phyloP scores from a whole-genome alignment of 1,140 invertebrate genomes.

The Centruroides sculpturatus region DNA sequence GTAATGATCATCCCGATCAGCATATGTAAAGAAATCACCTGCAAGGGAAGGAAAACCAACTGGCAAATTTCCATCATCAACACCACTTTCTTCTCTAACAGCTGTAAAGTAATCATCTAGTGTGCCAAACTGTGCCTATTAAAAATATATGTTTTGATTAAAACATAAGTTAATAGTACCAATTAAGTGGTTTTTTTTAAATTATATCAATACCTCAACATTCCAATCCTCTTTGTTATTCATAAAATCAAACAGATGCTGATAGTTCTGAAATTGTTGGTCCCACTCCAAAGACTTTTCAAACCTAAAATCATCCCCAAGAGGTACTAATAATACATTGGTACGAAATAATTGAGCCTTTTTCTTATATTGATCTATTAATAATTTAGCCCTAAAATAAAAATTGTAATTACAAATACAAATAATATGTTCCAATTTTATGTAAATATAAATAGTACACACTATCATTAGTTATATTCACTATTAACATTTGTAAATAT shows the following conservation, averaged over 20 bases:
- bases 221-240: conserved; percentile 66
- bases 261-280: conserved; percentile 83
- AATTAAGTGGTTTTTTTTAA: too few relatives aligned
- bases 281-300: conserved; percentile 86
- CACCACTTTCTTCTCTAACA: conserved; percentile 43
- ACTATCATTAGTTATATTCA: too few relatives aligned
- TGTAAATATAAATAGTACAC: too few relatives aligned
- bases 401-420: too few relatives aligned
- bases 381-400: conserved; percentile 47
- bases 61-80: conserved; percentile 22
- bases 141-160: background rate
- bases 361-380: conserved; percentile 92
- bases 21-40: conserved; percentile 98
- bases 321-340: conserved; percentile 71
- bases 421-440: too few relatives aligned
- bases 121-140: conserved; percentile 65
- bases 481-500: too few relatives aligned
- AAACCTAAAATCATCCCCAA: conserved; percentile 96
- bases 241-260: conserved; percentile 83
- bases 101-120: conserved; percentile 85
- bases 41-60: conserved; percentile 58
- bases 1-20: conserved; percentile 91
- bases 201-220: conserved; percentile 47
- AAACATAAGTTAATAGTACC: too few relatives aligned
- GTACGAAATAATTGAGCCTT: conserved; percentile 86